These are phyloP conservation scores for Pomatostomus ruficeps DNA, from an alignment of 2,113 vertebrate species.

Conservation along the genomic window DNA sequence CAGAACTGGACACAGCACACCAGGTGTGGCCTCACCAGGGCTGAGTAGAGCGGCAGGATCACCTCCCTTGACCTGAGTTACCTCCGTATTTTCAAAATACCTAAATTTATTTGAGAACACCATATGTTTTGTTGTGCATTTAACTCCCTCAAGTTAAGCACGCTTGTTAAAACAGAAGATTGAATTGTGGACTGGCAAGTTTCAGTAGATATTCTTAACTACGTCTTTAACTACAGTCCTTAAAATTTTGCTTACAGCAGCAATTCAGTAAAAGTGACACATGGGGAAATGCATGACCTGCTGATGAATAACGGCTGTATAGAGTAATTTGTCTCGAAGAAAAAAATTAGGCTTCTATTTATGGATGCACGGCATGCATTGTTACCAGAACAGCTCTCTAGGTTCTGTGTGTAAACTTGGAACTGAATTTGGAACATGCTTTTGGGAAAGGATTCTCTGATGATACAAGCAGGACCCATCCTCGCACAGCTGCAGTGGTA, in stretches of 20 bases:
- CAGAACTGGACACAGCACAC: background rate
- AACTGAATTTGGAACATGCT: background rate
- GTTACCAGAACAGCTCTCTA: background rate
- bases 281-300: background rate
- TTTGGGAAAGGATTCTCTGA: background rate
- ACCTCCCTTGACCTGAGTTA: background rate
- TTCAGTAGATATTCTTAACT: background rate
- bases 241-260: background rate
- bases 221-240: background rate
- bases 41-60: background rate
- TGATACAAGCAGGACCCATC: background rate
- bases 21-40: background rate
- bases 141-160: background rate
- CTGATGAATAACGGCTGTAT: background rate
- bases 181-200: background rate
- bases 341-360: background rate
- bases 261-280: background rate
- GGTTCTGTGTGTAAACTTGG: background rate
- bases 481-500: background rate
- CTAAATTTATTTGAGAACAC: background rate
- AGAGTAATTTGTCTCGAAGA: background rate
- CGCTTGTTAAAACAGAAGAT: background rate
- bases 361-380: background rate
- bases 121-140: rapidly evolving
- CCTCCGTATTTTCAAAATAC: background rate